Percentiles rank a stretch among this genome's conserved stretches.
Evolutionary conservation across 2,797 vertebrate genomes (phyloP).

Genomic region (Antennarius maculatus): DNA sequence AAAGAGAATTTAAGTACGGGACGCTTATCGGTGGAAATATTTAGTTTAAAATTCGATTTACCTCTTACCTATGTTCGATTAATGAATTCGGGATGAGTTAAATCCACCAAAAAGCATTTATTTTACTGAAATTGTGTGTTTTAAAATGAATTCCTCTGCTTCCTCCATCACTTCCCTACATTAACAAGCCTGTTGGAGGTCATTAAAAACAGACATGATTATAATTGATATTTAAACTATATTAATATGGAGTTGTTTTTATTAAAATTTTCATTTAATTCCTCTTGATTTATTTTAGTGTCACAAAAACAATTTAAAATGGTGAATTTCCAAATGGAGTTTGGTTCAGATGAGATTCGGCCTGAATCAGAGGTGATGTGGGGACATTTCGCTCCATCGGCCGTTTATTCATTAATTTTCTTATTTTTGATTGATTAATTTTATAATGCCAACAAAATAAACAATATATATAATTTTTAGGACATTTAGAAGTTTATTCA

Average conservation of each 20-base stretch:
- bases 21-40: accelerated
- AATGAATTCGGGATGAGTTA: slow-evolving; percentile 9
- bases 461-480: no score
- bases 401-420: no score
- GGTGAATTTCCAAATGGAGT: background rate
- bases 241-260: background rate
- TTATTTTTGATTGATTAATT: background rate
- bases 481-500: background rate
- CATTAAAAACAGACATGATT: no score
- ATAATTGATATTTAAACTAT: background rate
- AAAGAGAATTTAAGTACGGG: accelerated
- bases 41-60: accelerated
- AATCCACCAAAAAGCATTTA: accelerated
- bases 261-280: accelerated
- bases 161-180: background rate
- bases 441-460: background rate
- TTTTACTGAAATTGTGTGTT: background rate
- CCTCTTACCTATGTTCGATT: accelerated
- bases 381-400: no score
- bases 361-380: background rate
- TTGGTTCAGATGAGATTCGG: background rate
- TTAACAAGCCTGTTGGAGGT: accelerated
- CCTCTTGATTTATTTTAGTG: no score
- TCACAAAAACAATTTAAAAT: background rate
- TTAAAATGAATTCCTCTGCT: accelerated